Base-by-base conservation (phyloP, 2,888 invertebrate species). In the Labia minor region DNA sequence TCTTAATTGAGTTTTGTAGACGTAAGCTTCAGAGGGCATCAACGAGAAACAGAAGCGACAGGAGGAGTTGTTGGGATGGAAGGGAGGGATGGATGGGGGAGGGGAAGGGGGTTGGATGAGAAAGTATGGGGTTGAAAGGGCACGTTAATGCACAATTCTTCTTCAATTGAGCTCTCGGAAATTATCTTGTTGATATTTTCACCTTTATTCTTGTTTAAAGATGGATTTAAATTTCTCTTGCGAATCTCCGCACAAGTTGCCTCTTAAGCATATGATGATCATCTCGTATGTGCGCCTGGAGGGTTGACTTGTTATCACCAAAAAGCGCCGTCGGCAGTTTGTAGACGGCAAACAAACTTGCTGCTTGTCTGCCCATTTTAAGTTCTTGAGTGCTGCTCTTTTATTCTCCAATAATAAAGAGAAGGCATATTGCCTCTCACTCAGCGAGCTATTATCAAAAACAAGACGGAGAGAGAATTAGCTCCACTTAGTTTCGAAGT, bases 1-100 rank as follows among this genome's bases (percentile, higher is more conserved):
- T 49, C 49, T 49, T 49, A 49, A 49, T 49, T 49, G 49, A 49
- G 49, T 49, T 49, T 49, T 49, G 49, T 49, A 49, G 49, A 49
- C 49, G 49, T 26, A 26, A 49, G 49, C 49, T 49, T 49, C 49
- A 49, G 49, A 49, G 49, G 16, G 49, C 49, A 49, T 49, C 49
- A 49, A 49, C 49, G 49, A 14, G 16, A 49, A 49, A 49, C 49
- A 49, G 49, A 49, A 49, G 49, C 49, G 49, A 49, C 49, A 49
- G 49, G 8, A 10, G 49, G 16, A 14, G 49, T n/a, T n/a, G n/a
- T n/a, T n/a, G n/a, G n/a, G n/a, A n/a, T n/a, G n/a, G n/a, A n/a
- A n/a, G n/a, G n/a, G n/a, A n/a, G n/a, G n/a, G n/a, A n/a, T n/a
- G n/a, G n/a, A n/a, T n/a, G n/a, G n/a, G n/a, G n/a, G n/a, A n/a